Conservation (phyloP, 2,797 vertebrate species). For the Anisognathus igniventris region DNA sequence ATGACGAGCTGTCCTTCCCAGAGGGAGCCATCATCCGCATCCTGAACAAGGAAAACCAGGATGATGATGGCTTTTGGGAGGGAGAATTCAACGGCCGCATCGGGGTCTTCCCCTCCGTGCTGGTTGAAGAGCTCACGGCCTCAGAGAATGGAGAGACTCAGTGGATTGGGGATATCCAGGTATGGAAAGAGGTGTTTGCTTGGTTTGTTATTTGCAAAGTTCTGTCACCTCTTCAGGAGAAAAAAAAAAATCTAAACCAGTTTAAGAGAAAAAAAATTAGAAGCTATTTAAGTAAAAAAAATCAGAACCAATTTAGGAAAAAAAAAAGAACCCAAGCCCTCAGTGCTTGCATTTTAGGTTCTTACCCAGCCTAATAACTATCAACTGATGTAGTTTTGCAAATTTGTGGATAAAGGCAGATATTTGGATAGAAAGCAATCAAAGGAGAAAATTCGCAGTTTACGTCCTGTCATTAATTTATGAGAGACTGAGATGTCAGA, state of each 20-base stretch:
- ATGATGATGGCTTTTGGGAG: slow-evolving; percentile 98
- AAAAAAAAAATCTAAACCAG: not conserved
- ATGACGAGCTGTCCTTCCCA: slow-evolving; percentile 91
- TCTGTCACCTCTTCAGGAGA: not conserved
- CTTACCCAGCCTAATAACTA: not conserved
- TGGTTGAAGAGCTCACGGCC: slow-evolving; percentile 88
- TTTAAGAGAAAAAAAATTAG: not conserved
- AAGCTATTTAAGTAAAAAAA: not conserved
- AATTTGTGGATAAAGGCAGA: not conserved
- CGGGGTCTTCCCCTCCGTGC: slow-evolving; percentile 93
- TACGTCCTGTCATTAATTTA: not conserved
- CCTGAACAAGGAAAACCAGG: slow-evolving; percentile 93
- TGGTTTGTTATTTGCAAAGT: not conserved
- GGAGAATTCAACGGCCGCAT: slow-evolving; percentile 90
- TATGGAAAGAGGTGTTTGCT: not conserved
- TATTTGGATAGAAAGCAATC: not conserved
- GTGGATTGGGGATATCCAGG: slow-evolving; percentile 79
- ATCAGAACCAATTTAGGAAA: rapidly evolving
- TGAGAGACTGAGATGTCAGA: not conserved
- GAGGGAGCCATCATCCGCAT: slow-evolving; percentile 96
- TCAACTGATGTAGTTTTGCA: not conserved
- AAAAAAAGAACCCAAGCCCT: rapidly evolving
- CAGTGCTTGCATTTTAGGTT: not conserved
- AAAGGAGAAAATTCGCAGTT: not conserved
- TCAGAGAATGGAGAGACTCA: slow-evolving; percentile 85